Evolutionary conservation across 2,797 vertebrate genomes (phyloP), one percentile per base, ranked within the genome.

Genomic region (Capromys pilorides): DNA sequence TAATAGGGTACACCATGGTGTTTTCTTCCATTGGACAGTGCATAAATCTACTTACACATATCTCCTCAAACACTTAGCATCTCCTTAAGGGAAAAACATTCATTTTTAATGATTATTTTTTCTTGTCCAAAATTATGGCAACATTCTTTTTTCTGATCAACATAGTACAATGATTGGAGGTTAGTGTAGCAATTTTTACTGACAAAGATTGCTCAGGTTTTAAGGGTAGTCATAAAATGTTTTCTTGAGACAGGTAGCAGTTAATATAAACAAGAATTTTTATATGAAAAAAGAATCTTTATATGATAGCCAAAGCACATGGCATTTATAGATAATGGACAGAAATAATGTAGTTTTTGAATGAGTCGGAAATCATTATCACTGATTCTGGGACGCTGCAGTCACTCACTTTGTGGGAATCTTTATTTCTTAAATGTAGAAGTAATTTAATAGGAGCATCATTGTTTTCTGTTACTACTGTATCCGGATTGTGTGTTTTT

Each of bases 401-500:
- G 45, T 90, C 41, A 33, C 91, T 92, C 45, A 57, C 21, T 49
- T 84, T 90, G 69, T 88, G 45, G 64, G 59, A 88, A 93, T 21
- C 45, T 94, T 88, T 80, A 91, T 80, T 89, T 93, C 84, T 90
- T 57, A 94, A 94, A 69, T 94, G 66, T 5, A 22, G 71, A 45
- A 89, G 33, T 88, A 79, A 33, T 94, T 95, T 78, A 85, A 67
- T 64, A 91, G 93, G 84, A 95, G 80, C 33, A 14, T 83, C 59
- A 41, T 75, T 73, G 4, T 59, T 71, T 95, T 92, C 59, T 96
- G 85, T 78, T 13, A 12, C 64, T 85, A 62, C 96, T 94, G 95
- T 81, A 92, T 85, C 79, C 93, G 51, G 41, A 85, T 87, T 95
- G 36, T 92, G 73, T 90, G 77, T n/a, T 33, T 90, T 91, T 95